These are phyloP conservation scores for Argentina silus DNA, from an alignment of 2,797 vertebrate genomes.

Conservation along the genomic window DNA sequence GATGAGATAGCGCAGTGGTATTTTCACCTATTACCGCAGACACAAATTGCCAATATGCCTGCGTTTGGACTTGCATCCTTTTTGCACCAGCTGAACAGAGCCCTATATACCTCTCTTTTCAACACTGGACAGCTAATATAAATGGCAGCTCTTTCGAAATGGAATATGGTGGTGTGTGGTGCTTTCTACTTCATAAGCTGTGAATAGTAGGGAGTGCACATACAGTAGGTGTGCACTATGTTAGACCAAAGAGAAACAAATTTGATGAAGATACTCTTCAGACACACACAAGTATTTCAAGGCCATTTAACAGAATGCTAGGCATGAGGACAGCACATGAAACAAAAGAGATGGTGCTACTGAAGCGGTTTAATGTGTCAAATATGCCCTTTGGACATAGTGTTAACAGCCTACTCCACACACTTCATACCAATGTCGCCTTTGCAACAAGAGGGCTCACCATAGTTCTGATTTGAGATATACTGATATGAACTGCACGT, in stretches of 20 bases:
- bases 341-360: background rate
- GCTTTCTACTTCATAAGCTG: conserved; percentile 15
- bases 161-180: background rate
- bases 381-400: conserved; percentile 44
- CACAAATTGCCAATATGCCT: too few relatives aligned
- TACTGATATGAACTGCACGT: conserved; percentile 34
- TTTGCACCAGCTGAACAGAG: too few relatives aligned
- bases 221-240: background rate
- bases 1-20: too few relatives aligned
- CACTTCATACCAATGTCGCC: conserved; percentile 25
- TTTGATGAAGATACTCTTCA: background rate
- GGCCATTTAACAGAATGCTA: background rate
- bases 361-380: conserved; percentile 33
- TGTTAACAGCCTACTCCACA: conserved; percentile 38
- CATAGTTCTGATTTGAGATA: background rate
- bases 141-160: conserved; percentile 15
- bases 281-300: background rate
- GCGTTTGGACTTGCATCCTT: too few relatives aligned
- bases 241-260: background rate
- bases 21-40: too few relatives aligned
- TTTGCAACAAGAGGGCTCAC: background rate
- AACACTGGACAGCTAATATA: conserved; percentile 18
- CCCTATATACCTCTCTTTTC: conserved; percentile 1
- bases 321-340: background rate
- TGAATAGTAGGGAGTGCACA: background rate